Conservation (phyloP, 2,888 invertebrate species). For the Ennomos erosarius region DNA sequence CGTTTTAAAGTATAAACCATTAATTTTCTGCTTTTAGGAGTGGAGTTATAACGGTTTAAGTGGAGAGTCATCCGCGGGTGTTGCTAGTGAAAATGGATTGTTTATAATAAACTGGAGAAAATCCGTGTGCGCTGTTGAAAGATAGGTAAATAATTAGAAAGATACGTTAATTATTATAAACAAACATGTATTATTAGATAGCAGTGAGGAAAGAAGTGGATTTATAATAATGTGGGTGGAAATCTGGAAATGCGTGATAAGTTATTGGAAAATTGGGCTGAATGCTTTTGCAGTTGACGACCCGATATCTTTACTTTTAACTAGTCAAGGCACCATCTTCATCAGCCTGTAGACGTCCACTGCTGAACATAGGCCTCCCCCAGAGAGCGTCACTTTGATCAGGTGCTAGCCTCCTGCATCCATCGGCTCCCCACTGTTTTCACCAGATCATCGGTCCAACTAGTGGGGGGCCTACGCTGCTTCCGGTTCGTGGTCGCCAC, state of each 20-base stretch:
- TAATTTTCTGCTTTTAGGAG: too few species aligned
- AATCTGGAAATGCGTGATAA: not conserved
- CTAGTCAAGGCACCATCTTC: too few species aligned
- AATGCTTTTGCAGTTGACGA: not conserved
- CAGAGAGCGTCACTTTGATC: too few species aligned
- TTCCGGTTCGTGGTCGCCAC: too few species aligned
- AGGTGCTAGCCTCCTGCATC: too few species aligned
- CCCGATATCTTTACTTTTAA: not conserved
- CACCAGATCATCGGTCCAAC: too few species aligned
- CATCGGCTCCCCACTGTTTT: too few species aligned
- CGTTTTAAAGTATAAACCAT: too few species aligned
- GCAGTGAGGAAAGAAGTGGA: conserved; percentile 19
- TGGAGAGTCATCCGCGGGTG: not conserved
- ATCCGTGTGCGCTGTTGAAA: conserved; percentile 40
- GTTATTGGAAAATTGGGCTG: not conserved
- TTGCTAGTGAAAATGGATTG: conserved; percentile 29
- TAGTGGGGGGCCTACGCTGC: too few species aligned
- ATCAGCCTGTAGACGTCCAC: too few species aligned
- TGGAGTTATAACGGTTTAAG: too few species aligned
- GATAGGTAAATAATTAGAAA: conserved; percentile 32
- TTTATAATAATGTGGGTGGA: conserved; percentile 26
- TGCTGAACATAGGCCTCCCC: too few species aligned
- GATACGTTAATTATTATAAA: conserved; percentile 27
- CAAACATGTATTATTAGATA: conserved; percentile 19
- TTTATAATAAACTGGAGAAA: conserved; percentile 37